Conservation (phyloP, 2,888 invertebrate species). For the Drosophila pullipes region DNA sequence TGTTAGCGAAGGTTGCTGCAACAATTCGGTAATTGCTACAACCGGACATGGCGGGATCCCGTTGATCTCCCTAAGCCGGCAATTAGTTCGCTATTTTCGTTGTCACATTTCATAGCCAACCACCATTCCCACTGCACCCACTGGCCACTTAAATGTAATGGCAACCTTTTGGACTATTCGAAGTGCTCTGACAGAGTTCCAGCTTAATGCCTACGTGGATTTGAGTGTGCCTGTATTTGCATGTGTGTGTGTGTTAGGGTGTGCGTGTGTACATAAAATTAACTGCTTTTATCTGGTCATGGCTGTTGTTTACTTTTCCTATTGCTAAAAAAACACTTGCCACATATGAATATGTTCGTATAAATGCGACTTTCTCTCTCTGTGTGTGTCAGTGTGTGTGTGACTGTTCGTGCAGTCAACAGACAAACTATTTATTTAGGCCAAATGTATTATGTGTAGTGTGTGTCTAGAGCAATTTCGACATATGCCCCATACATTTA, state of each 20-base stretch:
- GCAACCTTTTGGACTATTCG: constrained; percentile 31
- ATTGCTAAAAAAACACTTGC: constrained; percentile 26
- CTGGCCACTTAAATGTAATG: constrained; percentile 50
- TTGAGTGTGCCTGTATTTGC: background rate
- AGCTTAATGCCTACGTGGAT: background rate
- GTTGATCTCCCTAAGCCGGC: constrained; percentile 40
- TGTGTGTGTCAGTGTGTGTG: background rate
- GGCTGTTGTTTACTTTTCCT: constrained; percentile 21
- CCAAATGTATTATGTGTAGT: constrained; percentile 40
- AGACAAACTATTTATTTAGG: constrained; percentile 57
- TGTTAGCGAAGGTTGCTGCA: constrained; percentile 41
- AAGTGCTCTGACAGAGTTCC: constrained; percentile 22
- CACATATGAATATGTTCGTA: constrained; percentile 16
- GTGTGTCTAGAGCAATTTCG: constrained; percentile 40
- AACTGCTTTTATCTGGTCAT: constrained; percentile 65
- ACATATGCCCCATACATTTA: constrained; percentile 39
- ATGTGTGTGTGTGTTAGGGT: constrained; percentile 4
- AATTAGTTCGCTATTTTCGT: constrained; percentile 61
- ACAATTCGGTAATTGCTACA: constrained; percentile 38
- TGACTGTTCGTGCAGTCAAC: constrained; percentile 17
- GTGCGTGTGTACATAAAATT: constrained; percentile 42
- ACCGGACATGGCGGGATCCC: constrained; percentile 5
- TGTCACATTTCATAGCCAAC: constrained; percentile 18
- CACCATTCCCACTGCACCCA: background rate
- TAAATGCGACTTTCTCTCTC: constrained; percentile 6